Conservation (phyloP, 1,140 invertebrate genomes). For the Hylaeus volcanicus region DNA sequence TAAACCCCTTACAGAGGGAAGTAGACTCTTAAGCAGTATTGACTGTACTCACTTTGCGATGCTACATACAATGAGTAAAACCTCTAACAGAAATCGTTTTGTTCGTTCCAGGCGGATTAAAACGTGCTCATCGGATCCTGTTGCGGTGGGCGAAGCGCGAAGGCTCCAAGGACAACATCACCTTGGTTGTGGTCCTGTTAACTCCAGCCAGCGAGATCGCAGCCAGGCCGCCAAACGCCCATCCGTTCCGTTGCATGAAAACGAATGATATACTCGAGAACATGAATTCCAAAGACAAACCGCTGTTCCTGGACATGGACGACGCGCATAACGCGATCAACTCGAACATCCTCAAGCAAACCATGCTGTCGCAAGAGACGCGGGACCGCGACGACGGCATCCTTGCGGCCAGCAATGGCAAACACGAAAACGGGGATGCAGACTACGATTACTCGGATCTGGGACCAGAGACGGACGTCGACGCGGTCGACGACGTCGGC, state of each 20-base stretch:
- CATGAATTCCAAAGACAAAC: conserved; percentile 68
- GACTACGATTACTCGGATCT: conserved; percentile 82
- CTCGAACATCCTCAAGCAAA: conserved; percentile 33
- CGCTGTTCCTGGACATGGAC: conserved; percentile 33
- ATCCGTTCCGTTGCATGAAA: conserved; percentile 38
- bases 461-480: conserved; percentile 84
- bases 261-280: conserved; percentile 60
- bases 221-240: conserved; percentile 68
- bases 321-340: conserved; percentile 47
- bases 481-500: conserved; percentile 81
- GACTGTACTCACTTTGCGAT: no score
- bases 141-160: conserved; percentile 87
- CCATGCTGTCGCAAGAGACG: conserved; percentile 53
- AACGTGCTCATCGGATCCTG: conserved; percentile 85
- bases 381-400: conserved; percentile 59
- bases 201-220: conserved; percentile 85
- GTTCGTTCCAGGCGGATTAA: conserved; percentile 83
- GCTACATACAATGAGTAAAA: no score
- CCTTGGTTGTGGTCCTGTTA: conserved; percentile 92
- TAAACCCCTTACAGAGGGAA: no score
- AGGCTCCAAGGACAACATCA: conserved; percentile 93
- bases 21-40: no score
- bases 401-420: conserved; percentile 73
- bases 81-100: no score
- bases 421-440: conserved; percentile 71